phyloP scores from a whole-genome alignment of 1,140 invertebrate species.

The roundworm (Caenorhabditis elegans) region DNA sequence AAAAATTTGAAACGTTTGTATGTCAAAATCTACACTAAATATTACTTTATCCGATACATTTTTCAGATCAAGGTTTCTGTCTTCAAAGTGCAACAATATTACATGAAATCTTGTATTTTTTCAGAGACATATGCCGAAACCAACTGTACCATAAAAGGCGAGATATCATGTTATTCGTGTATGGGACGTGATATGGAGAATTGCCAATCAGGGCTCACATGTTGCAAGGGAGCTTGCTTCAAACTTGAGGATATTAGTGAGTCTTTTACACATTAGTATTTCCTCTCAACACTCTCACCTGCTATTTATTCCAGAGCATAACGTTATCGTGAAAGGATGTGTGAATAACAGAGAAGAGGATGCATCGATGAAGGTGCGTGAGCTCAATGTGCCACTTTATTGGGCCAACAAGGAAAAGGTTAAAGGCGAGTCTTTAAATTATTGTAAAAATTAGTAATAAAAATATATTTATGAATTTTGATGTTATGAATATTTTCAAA shows the following conservation, averaged over 20 bases:
- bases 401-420: slow-evolving; percentile 48
- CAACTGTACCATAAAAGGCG: background rate
- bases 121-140: background rate
- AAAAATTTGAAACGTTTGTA: too few species aligned
- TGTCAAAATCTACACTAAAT: too few species aligned
- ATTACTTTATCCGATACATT: too few species aligned
- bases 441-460: too few species aligned
- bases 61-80: too few species aligned
- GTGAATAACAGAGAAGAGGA: slow-evolving; percentile 48
- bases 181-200: slow-evolving; percentile 50
- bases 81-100: too few species aligned
- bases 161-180: slow-evolving; percentile 43
- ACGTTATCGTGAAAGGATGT: slow-evolving; percentile 51
- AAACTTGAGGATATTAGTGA: slow-evolving; percentile 47
- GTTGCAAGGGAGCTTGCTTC: slow-evolving; percentile 54
- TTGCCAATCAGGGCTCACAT: slow-evolving; percentile 41
- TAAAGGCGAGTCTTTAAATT: slow-evolving; percentile 33
- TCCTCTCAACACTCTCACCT: background rate
- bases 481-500: too few species aligned
- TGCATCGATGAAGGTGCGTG: slow-evolving; percentile 48
- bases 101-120: too few species aligned
- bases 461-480: too few species aligned
- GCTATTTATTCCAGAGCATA: slow-evolving; percentile 38
- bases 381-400: slow-evolving; percentile 46
- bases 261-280: background rate